Evolutionary conservation across 2,113 vertebrate genomes (phyloP).

Genomic region (Phalacrocorax brasilianus): DNA sequence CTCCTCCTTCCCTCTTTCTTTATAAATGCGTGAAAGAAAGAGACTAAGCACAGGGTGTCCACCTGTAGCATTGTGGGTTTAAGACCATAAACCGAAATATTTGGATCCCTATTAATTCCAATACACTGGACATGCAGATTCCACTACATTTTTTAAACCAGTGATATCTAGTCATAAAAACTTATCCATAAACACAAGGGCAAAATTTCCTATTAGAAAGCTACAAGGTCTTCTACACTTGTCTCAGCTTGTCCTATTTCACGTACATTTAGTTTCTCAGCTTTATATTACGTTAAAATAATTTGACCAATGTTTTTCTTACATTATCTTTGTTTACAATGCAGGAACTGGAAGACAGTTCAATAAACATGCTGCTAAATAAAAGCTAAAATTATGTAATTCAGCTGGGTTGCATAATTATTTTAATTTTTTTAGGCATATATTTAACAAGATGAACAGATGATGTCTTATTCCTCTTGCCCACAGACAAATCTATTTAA

Average conservation of each 20-base stretch:
- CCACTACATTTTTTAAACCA: not conserved
- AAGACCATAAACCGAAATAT: not conserved
- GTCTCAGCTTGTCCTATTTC: not conserved
- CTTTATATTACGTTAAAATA: not conserved
- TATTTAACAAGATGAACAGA: not conserved
- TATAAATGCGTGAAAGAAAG: not conserved
- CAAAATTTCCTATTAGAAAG: not conserved
- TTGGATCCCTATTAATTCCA: not conserved
- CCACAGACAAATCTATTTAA: not conserved
- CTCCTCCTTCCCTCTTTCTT: not conserved
- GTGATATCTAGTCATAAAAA: not conserved
- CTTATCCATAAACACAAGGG: not conserved
- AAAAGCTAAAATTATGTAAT: not conserved
- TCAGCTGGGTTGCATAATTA: not conserved
- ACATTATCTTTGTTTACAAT: not conserved
- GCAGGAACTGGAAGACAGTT: not conserved
- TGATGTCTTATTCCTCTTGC: not conserved
- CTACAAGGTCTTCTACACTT: not conserved
- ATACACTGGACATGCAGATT: not conserved
- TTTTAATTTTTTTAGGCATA: not conserved
- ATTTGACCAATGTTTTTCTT: not conserved
- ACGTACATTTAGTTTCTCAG: not conserved
- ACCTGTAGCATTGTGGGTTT: not conserved
- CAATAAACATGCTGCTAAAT: not conserved
- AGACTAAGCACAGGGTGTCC: not conserved